Conservation (phyloP, 2,888 invertebrate species). For the Chelonus formosanus region DNA sequence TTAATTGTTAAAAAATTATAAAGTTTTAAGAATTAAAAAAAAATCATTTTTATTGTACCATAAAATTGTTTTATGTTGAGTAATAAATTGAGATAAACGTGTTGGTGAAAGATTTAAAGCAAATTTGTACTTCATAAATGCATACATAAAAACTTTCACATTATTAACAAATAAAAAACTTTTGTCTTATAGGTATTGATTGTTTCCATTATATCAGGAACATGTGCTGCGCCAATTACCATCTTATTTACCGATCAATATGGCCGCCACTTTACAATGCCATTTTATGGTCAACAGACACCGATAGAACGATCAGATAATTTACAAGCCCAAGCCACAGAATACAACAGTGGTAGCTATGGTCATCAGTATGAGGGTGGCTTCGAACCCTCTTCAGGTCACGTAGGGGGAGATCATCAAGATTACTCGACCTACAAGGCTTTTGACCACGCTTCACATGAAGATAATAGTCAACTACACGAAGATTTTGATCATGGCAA, state of each 20-base stretch:
- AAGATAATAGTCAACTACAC: constrained; percentile 42
- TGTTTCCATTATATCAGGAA: constrained; percentile 1
- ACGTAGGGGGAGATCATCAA: constrained; percentile 29
- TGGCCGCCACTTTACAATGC: constrained; percentile 45
- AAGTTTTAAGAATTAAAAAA: too few species aligned
- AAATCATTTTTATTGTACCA: too few species aligned
- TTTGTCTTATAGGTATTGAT: too few species aligned
- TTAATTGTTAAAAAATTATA: too few species aligned
- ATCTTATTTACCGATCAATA: constrained; percentile 45
- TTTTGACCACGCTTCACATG: constrained; percentile 39
- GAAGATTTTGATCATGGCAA: constrained; percentile 49
- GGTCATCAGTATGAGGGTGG: constrained; percentile 38
- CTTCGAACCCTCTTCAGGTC: constrained; percentile 40
- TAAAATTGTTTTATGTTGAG: too few species aligned
- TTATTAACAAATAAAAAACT: too few species aligned
- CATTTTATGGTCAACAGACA: constrained; percentile 32
- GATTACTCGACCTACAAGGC: constrained; percentile 30
- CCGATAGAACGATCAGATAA: constrained; percentile 54
- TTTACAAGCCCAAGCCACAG: constrained; percentile 32
- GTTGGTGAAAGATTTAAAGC: too few species aligned
- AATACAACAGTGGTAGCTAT: constrained; percentile 35
- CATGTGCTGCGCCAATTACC: constrained; percentile 50
- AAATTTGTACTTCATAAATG: too few species aligned
- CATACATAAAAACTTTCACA: too few species aligned
- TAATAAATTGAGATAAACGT: too few species aligned